Conservation (phyloP, 2,797 vertebrate genomes). For the Semaprochilodus insignis region DNA sequence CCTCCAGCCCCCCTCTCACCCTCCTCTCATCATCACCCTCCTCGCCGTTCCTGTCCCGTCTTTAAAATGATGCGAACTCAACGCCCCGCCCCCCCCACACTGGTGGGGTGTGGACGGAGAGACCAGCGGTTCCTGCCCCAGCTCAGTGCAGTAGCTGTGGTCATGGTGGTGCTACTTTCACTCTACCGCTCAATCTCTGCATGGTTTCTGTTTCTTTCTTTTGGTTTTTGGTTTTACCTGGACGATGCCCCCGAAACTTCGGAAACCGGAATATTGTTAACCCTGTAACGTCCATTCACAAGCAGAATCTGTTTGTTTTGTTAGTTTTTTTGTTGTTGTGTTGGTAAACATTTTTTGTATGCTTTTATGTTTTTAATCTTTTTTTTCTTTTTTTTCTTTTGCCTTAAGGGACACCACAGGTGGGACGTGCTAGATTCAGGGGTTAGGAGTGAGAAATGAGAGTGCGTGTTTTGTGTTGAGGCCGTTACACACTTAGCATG, state of each 20-base stretch:
- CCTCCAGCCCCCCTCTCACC: constrained; percentile 4
- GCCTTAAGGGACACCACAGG: constrained; percentile 57
- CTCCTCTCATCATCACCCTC: neutral
- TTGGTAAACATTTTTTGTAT: constrained; percentile 48
- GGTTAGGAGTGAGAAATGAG: constrained; percentile 11
- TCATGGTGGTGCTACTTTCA: constrained; percentile 62
- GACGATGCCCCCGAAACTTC: constrained; percentile 25
- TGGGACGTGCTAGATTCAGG: constrained; percentile 31
- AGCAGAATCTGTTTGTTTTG: constrained; percentile 55
- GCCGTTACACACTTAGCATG: too few species aligned
- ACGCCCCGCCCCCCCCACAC: constrained; percentile 46
- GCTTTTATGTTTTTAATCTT: constrained; percentile 55
- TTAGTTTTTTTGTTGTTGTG: constrained; percentile 49
- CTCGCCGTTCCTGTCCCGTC: constrained; percentile 9
- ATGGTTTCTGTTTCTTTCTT: constrained; percentile 64
- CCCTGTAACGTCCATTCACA: constrained; percentile 78
- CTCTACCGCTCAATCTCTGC: constrained; percentile 75
- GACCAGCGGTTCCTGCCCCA: constrained; percentile 53
- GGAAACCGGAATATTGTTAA: constrained; percentile 59
- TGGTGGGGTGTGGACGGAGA: constrained; percentile 51
- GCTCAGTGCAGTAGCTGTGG: constrained; percentile 53
- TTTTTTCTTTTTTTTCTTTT: neutral
- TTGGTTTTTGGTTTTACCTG: constrained; percentile 46
- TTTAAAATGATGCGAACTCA: constrained; percentile 54
- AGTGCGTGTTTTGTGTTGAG: neutral